Base-by-base conservation (phyloP, 2,888 invertebrate species). In the Drosophila paracracens region DNA sequence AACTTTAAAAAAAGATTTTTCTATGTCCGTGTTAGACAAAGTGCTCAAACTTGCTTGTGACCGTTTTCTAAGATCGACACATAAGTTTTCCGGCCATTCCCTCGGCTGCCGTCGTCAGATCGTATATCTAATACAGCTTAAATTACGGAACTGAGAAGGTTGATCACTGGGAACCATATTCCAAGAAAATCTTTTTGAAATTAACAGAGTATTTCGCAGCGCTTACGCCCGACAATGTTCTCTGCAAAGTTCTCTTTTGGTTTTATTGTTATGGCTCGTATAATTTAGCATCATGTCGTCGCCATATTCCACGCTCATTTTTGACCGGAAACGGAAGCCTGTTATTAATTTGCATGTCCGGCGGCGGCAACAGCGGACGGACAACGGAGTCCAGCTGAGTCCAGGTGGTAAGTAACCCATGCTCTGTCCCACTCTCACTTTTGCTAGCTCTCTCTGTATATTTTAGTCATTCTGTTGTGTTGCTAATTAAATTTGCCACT, bases 271-370 rank as follows among this genome's bases (percentile, higher is more conserved):
- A 36, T 52, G 18, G 61, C 38, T 52, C 13, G 25, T 38, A 59
- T 74, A 62, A 65, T 61, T 62, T 64, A 33, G 21, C 60, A 58
- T 57, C 56, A 40, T 71, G 64, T 53, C 57, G 31, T 62, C 58
- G 74, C 70, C 56, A 71, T 75, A 62, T 75, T 63, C 27, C 53
- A 18, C 16, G 58, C 51, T 38, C 65, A 76, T 73, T 90, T 88
- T 82, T 85, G 82, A 81, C 81, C 89, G 90, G 88, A 88, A 84
- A 63, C 83, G 86, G 86, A 87, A 77, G 88, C 77, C 64, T 87
- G 90, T 89, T 89, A 88, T 88, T 87, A 87, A 87, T 87, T 88
- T 81, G 83, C 86, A 88, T 85, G 70, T 89, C 86, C 86, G 85
- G 64, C 70, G 54, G 59, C 71, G 56, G 57, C 66, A 18, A 4